These are phyloP conservation scores for Nomada lathburiana DNA, from an alignment of 2,888 invertebrate genomes.

Conservation along the genomic window DNA sequence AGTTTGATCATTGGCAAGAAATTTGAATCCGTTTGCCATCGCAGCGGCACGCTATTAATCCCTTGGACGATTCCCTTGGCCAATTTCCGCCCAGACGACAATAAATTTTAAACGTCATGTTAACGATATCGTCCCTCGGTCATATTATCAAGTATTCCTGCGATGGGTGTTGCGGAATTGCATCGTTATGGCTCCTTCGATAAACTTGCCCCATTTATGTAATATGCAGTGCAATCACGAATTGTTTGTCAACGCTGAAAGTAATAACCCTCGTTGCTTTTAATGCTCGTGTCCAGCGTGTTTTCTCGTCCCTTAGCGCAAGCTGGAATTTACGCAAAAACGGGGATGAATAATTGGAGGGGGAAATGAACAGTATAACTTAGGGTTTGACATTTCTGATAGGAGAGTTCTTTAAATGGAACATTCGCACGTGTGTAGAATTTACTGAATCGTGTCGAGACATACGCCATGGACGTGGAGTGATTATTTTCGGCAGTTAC, in stretches of 20 bases:
- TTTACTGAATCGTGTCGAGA: too few relatives aligned
- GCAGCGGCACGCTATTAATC: conserved; percentile 59
- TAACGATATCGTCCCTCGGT: conserved; percentile 55
- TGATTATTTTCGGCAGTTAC: too few relatives aligned
- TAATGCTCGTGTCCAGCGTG: background rate
- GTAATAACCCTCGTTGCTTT: conserved; percentile 11
- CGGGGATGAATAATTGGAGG: background rate
- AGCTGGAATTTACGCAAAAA: background rate
- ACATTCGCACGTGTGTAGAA: too few relatives aligned
- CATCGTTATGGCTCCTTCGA: conserved; percentile 48
- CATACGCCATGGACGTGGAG: too few relatives aligned
- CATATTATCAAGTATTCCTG: conserved; percentile 62
- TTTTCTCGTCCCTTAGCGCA: background rate
- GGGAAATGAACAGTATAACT: background rate
- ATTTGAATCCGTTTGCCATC: conserved; percentile 40
- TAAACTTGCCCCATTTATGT: conserved; percentile 48
- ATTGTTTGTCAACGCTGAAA: conserved; percentile 37
- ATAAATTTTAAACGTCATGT: conserved; percentile 75
- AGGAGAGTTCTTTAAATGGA: too few relatives aligned
- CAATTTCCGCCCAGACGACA: conserved; percentile 69
- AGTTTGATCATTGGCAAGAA: conserved; percentile 56
- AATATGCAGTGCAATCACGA: conserved; percentile 46
- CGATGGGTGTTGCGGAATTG: conserved; percentile 47
- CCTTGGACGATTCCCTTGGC: conserved; percentile 66
- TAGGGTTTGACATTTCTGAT: background rate